Percentiles rank a stretch among this genome's conserved stretches.
These are phyloP conservation scores for Botia almorhae DNA, from an alignment of 2,797 vertebrate species.

Conservation along the genomic window DNA sequence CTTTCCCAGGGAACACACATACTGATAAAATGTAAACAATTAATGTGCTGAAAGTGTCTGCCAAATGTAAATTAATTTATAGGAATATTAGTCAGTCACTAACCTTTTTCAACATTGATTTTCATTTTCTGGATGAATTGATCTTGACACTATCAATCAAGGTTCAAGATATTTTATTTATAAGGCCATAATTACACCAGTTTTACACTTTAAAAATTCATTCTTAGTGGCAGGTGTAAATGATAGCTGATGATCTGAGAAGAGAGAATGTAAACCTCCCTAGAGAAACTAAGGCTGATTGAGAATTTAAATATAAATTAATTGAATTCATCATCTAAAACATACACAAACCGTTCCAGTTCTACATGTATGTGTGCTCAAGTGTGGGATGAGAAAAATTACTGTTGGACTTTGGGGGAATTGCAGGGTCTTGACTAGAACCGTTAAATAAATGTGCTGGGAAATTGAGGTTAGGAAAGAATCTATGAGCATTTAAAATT, in stretches of 20 bases:
- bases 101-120: neutral
- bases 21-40: too few species aligned
- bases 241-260: conserved; percentile 60
- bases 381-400: conserved; percentile 65
- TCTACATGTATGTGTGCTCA: conserved; percentile 55
- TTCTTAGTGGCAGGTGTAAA: conserved; percentile 65
- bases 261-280: conserved; percentile 64
- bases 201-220: conserved; percentile 72
- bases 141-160: too few species aligned
- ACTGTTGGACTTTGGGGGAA: conserved; percentile 66
- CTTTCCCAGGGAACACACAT: too few species aligned
- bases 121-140: too few species aligned
- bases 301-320: conserved; percentile 44
- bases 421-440: conserved; percentile 58
- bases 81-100: neutral
- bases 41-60: too few species aligned
- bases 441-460: conserved; percentile 70
- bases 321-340: conserved; percentile 54
- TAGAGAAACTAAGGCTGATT: conserved; percentile 36
- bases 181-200: conserved; percentile 69
- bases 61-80: neutral
- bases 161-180: conserved; percentile 69
- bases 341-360: conserved; percentile 36
- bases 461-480: conserved; percentile 70
- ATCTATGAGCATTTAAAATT: conserved; percentile 73